Conservation (phyloP, 2,113 vertebrate genomes). For the Agapornis roseicollis region DNA sequence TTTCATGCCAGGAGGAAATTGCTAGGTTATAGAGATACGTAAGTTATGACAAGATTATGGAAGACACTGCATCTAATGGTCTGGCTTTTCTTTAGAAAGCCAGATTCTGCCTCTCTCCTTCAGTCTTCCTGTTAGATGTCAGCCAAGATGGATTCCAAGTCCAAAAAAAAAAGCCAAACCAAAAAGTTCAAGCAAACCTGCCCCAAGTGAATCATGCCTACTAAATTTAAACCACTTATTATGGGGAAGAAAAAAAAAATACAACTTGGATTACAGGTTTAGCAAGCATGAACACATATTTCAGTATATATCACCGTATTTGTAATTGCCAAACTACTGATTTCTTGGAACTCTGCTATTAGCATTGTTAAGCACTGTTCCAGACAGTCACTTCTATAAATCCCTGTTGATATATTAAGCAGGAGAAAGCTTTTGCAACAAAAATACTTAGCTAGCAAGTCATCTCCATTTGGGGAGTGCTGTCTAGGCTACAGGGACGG, state of each 20-base stretch:
- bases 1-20: background rate
- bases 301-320: background rate
- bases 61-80: background rate
- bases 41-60: background rate
- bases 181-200: background rate
- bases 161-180: background rate
- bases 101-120: background rate
- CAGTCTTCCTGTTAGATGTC: background rate
- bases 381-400: conserved; percentile 47
- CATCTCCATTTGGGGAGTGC: background rate
- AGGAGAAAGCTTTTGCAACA: conserved; percentile 4
- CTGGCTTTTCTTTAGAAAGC: background rate
- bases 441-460: background rate
- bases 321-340: conserved; percentile 28
- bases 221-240: conserved; percentile 56
- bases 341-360: conserved; percentile 53
- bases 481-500: background rate
- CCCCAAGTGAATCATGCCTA: conserved; percentile 19
- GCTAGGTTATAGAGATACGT: background rate
- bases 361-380: conserved; percentile 37
- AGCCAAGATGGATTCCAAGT: conserved; percentile 33
- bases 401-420: conserved; percentile 19
- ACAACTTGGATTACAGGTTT: conserved; percentile 31
- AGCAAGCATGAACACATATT: conserved; percentile 16
- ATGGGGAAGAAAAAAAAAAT: background rate